Evolutionary conservation across 1,140 invertebrate genomes (phyloP).

Genomic region (Sycophila sp.): DNA sequence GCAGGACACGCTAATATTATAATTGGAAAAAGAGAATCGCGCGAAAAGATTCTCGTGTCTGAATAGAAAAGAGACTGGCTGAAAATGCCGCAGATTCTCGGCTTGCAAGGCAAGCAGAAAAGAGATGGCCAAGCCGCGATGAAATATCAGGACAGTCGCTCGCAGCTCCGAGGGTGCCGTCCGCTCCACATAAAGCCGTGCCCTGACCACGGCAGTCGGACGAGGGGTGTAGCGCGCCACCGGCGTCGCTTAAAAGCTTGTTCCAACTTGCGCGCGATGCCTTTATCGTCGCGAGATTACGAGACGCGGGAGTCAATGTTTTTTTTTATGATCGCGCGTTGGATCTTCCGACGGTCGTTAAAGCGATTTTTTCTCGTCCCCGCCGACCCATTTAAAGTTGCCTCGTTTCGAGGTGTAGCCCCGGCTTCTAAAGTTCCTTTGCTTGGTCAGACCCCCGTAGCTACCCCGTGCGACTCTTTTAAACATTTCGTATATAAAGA

Average conservation of each 20-base stretch:
- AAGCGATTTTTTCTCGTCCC: background rate
- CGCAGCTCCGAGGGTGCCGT: constrained; percentile 16
- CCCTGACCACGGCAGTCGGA: background rate
- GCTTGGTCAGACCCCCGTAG: no score
- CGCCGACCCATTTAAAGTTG: constrained; percentile 38
- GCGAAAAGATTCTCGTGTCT: no score
- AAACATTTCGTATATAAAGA: background rate
- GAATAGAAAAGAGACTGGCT: no score
- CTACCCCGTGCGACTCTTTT: background rate
- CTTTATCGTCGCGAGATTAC: constrained; percentile 13
- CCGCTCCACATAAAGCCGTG: constrained; percentile 30
- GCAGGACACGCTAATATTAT: no score
- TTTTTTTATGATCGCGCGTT: background rate
- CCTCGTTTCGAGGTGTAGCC: constrained; percentile 10
- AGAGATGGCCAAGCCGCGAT: no score
- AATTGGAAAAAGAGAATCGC: no score
- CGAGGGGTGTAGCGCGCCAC: no score
- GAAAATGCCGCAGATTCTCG: background rate
- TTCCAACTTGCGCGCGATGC: constrained; percentile 44
- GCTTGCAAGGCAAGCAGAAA: no score
- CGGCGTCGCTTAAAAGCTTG: constrained; percentile 48
- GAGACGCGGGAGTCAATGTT: background rate
- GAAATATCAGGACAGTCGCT: no score
- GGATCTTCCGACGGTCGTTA: constrained; percentile 1
- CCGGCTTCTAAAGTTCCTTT: no score